A percentile compares a stretch with the other conserved stretches of the same genome.
These are phyloP conservation scores for Leuciscus waleckii DNA, from an alignment of 2,797 vertebrate genomes.

Conservation along the genomic window DNA sequence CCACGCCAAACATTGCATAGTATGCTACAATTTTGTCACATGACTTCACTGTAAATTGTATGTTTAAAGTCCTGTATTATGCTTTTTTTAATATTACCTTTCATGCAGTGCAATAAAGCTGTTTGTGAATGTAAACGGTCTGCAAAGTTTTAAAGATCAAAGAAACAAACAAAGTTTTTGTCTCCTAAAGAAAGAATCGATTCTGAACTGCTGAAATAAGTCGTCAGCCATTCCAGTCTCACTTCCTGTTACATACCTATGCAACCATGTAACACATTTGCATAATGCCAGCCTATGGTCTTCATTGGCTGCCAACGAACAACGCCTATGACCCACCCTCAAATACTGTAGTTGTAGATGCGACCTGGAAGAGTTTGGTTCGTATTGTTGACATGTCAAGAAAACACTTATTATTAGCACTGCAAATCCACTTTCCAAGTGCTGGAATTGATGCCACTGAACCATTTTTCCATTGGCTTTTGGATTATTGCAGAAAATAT, in stretches of 20 bases:
- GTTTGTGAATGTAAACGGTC: background rate
- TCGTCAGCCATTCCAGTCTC: background rate
- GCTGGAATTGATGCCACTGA: too few relatives aligned
- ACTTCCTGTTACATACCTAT: background rate
- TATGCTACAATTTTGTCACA: background rate
- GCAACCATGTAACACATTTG: background rate
- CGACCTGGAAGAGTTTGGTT: too few relatives aligned
- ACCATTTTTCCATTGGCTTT: background rate
- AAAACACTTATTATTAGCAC: too few relatives aligned
- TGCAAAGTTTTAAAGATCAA: background rate
- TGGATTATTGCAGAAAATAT: background rate
- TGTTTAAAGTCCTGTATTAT: background rate
- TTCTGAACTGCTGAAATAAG: background rate
- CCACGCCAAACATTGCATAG: background rate
- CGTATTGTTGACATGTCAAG: too few relatives aligned
- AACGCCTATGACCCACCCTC: background rate
- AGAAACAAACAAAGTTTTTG: background rate
- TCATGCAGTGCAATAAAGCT: background rate
- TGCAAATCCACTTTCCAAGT: too few relatives aligned
- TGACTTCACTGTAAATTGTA: background rate
- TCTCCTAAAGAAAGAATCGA: background rate
- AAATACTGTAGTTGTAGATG: background rate
- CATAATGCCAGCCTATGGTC: background rate
- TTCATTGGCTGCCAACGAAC: background rate
- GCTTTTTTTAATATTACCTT: background rate